Evolutionary conservation across 1,140 invertebrate species (phyloP).

Genomic region (Drosophila miranda): DNA sequence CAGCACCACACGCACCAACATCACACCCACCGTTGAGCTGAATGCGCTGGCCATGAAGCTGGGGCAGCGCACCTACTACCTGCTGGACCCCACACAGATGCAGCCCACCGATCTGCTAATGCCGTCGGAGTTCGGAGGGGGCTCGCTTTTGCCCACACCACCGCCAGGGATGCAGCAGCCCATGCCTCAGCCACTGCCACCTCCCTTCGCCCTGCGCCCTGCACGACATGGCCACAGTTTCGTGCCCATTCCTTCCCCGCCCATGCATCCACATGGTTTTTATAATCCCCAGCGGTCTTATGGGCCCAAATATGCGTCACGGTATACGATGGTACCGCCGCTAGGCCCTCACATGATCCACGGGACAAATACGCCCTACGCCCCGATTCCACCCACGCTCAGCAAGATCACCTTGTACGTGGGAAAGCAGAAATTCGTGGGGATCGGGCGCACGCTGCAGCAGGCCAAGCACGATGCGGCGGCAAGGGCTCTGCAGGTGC

Average conservation of each 20-base stretch:
- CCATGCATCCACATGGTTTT: constrained; percentile 69
- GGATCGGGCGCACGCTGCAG: constrained; percentile 93
- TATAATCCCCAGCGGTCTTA: constrained; percentile 60
- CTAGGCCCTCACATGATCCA: constrained; percentile 57
- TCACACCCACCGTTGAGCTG: constrained; percentile 96
- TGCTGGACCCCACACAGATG: constrained; percentile 83
- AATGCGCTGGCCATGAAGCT: constrained; percentile 98
- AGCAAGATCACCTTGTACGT: constrained; percentile 87
- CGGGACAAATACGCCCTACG: constrained; percentile 56
- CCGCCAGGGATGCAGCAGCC: constrained; percentile 40
- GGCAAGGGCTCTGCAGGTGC: constrained; percentile 81
- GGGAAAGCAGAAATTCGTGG: constrained; percentile 92
- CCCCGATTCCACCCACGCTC: constrained; percentile 51
- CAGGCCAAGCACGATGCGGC: constrained; percentile 96
- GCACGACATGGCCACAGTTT: constrained; percentile 46
- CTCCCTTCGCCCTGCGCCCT: constrained; percentile 47
- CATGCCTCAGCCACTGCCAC: constrained; percentile 36
- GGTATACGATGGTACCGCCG: constrained; percentile 40
- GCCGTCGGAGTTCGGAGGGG: constrained; percentile 72
- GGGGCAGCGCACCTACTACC: constrained; percentile 94
- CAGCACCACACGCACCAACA: constrained; percentile 84
- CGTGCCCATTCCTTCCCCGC: constrained; percentile 47
- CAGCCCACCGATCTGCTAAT: constrained; percentile 76
- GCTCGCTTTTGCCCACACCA: constrained; percentile 63
- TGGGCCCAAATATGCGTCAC: constrained; percentile 56